Evolutionary conservation across 2,888 invertebrate genomes (phyloP).

Genomic region (Drosophila mimica): DNA sequence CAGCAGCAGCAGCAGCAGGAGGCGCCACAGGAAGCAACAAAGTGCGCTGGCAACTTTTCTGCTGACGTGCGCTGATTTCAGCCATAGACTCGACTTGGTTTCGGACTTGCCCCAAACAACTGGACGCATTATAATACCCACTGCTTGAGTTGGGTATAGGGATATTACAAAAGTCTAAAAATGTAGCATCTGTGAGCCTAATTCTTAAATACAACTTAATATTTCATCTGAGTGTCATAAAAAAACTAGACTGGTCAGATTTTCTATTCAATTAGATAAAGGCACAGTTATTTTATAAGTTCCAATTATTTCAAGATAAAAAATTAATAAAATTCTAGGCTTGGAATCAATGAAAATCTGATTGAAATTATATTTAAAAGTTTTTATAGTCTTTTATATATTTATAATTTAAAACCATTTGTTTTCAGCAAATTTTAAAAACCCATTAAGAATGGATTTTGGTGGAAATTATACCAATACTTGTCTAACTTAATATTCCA

Average conservation of each 20-base stretch:
- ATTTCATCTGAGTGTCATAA: not conserved
- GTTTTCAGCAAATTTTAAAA: not conserved
- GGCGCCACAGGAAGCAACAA: slow-evolving; percentile 72
- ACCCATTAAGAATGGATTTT: not conserved
- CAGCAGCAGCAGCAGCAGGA: slow-evolving; percentile 21
- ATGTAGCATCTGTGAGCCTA: not conserved
- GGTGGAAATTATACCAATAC: rapidly evolving
- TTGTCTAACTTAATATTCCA: not conserved
- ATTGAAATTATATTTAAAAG: not conserved
- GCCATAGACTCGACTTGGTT: slow-evolving; percentile 31
- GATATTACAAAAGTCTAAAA: not conserved
- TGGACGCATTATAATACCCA: slow-evolving; percentile 55
- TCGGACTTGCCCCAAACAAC: slow-evolving; percentile 19
- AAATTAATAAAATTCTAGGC: no score
- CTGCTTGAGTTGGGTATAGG: not conserved
- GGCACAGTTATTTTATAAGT: rapidly evolving
- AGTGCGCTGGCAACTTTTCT: slow-evolving; percentile 74
- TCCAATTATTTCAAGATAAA: not conserved
- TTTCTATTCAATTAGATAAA: not conserved
- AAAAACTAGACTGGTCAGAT: not conserved
- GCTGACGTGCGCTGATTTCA: slow-evolving; percentile 77
- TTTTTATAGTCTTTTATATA: no score
- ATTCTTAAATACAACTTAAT: not conserved
- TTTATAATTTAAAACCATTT: no score
- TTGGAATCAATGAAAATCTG: not conserved